Conservation (phyloP, 2,888 invertebrate genomes). For the Phortica okadai region DNA sequence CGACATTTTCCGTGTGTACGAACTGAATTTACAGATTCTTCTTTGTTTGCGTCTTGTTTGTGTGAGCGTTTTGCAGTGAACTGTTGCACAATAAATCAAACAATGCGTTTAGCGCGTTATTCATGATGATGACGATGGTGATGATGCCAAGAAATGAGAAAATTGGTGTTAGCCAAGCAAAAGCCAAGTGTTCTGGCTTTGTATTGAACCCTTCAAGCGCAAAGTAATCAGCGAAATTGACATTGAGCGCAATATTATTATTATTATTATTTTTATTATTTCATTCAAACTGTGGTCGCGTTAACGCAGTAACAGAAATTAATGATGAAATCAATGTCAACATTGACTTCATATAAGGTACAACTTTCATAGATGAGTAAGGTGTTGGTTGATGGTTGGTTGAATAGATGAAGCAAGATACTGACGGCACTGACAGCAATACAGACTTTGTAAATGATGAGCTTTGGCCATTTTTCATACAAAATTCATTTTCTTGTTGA, state of each 20-base stretch:
- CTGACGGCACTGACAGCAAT: too few species aligned
- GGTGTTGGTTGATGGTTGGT: background rate
- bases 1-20: constrained; percentile 58
- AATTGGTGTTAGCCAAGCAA: constrained; percentile 66
- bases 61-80: constrained; percentile 47
- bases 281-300: background rate
- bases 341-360: background rate
- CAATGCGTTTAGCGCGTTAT: constrained; percentile 45
- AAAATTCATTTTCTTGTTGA: too few species aligned
- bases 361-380: background rate
- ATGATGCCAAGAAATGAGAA: constrained; percentile 60
- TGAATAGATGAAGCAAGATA: background rate
- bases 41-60: constrained; percentile 35
- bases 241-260: background rate
- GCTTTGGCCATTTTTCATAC: too few species aligned
- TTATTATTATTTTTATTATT: background rate
- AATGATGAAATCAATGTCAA: background rate
- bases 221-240: constrained; percentile 32
- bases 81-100: constrained; percentile 66
- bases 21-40: background rate
- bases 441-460: too few species aligned
- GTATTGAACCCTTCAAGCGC: constrained; percentile 9
- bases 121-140: constrained; percentile 20
- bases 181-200: constrained; percentile 64
- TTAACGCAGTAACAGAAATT: background rate